Base-by-base conservation (phyloP, 2,888 invertebrate genomes). In the Keiferia lycopersicella region DNA sequence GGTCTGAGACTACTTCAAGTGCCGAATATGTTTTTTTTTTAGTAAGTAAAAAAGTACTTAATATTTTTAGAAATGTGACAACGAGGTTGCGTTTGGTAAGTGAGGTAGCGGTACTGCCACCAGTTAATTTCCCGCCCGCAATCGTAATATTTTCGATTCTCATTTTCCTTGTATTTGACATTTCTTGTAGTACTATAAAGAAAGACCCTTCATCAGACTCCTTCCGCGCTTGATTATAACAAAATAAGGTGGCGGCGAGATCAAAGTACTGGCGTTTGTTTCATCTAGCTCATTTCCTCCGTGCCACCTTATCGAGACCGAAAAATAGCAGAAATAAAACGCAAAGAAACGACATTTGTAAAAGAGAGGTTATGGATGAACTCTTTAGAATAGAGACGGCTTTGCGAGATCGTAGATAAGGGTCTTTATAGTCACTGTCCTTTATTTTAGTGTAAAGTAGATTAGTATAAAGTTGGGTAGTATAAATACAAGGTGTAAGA, bases 211-310 rank as follows among this genome's bases (percentile, higher is more conserved):
- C 70, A 70, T 68, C 71, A 71, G 63, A 64, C 67, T 65, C 67
- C 67, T 63, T 68, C 72, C 66, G 67, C 64, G 67, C 65, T 67
- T 76, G 75, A 78, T 79, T 79, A 77, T 73, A 75, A 71, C 73
- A 75, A 80, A 79, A 82, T 76, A 82, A 79, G 76, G 75, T 77
- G 65, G 56, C 68, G 69, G 61, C 65, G 65, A 75, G 76, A 80
- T 81, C 83, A 83, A 81, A 83, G 81, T 73, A 69, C 65, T 69
- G 67, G 74, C 74, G 76, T 73, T 76, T 77, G 80, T 81, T 79
- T 76, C 76, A 76, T 79, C 74, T 73, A 74, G 69, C 72, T 80
- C 77, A 80, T 84, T 82, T 76, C 76, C 76, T 76, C 68, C 73
- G 67, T 68, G 65, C 65, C 59, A 60, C 63, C 68, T 68, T 68